Evolutionary conservation across 2,113 vertebrate genomes (phyloP), one percentile per base, ranked within the genome.

Genomic region (Marmota flaviventris): DNA sequence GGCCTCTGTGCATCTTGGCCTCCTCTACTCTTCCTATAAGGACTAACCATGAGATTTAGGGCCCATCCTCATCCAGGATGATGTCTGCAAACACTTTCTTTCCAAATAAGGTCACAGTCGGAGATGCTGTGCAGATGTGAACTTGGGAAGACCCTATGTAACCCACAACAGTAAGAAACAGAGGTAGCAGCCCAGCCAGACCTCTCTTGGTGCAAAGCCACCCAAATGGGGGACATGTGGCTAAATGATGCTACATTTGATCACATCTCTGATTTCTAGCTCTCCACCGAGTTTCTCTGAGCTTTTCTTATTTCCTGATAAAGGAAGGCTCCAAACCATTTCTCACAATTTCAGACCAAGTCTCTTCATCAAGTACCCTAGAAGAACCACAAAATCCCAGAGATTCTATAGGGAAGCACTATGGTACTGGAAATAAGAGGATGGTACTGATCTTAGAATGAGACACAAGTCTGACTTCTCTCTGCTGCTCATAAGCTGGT

Each of bases 141-240:
- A 58, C 75, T 39, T 5, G 10, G 12, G 39, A 13, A 32, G 37
- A 42, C 16, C 2, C 2, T 24, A 8, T n/a, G 32, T 11, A 90
- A 32, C 17, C 42, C 9, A 25, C 20, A 11, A 5, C 17, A 45
- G 4, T 53, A 81, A 45, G n/a, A 22, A 73, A 70, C 5, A 12
- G 13, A 37, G 11, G 32, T 0, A 39, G 79, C 32, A 37, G 5
- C 75, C 20, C 4, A 53, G n/a, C 8, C 6, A 4, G 69, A 34
- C 18, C 27, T 67, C 16, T 67, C 14, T 37, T 63, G 39, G 12
- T 7, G 4, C 32, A 70, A 81, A 91, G 70, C 51, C 18, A 25
- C 27, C 32, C n/a, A 8, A 5, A 8, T 22, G 11, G 39, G 3
- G 34, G 27, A 16, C 18, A 24, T 0, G 0, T 1, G n/a, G 20